Percentiles rank a stretch among this genome's conserved stretches.
Conservation (phyloP, 1,140 invertebrate genomes). For the Drosophila orena region DNA sequence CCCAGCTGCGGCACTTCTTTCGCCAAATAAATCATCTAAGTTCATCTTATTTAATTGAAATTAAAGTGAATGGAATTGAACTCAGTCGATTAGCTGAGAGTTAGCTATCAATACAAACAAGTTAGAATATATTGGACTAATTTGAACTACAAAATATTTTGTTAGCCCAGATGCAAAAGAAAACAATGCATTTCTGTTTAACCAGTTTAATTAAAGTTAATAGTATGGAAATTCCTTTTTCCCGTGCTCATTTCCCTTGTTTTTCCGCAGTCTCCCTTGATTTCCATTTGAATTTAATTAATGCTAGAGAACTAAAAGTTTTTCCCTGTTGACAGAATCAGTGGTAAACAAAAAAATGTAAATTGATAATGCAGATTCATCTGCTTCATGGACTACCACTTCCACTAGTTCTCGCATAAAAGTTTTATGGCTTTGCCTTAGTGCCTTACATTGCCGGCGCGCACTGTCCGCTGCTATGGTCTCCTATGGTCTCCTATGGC, state of each 20-base stretch:
- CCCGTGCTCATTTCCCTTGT: background rate
- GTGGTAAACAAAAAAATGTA: slow-evolving; percentile 23
- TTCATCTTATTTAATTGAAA: slow-evolving; percentile 12
- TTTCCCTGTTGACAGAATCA: slow-evolving; percentile 29
- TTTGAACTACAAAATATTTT: background rate
- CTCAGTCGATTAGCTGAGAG: slow-evolving; percentile 7
- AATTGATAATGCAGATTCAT: slow-evolving; percentile 48
- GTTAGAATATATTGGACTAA: background rate
- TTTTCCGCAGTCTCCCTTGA: background rate
- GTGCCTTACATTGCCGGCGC: slow-evolving; percentile 7
- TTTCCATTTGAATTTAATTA: slow-evolving; percentile 42
- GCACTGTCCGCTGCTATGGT: slow-evolving; percentile 7
- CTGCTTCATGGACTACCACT: slow-evolving; percentile 24
- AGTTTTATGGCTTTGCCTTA: slow-evolving; percentile 17
- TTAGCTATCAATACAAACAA: background rate
- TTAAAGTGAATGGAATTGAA: slow-evolving; percentile 1
- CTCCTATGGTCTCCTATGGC: background rate
- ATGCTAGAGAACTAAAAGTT: slow-evolving; percentile 23
- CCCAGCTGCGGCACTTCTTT: slow-evolving; percentile 9
- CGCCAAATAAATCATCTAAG: slow-evolving; percentile 28
- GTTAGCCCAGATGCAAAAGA: background rate
- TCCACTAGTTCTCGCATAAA: slow-evolving; percentile 5
- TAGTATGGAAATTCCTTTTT: background rate
- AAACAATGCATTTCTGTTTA: background rate
- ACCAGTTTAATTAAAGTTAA: background rate